phyloP scores from a whole-genome alignment of 2,888 invertebrate species.

The Caenorhabditis parvicauda region DNA sequence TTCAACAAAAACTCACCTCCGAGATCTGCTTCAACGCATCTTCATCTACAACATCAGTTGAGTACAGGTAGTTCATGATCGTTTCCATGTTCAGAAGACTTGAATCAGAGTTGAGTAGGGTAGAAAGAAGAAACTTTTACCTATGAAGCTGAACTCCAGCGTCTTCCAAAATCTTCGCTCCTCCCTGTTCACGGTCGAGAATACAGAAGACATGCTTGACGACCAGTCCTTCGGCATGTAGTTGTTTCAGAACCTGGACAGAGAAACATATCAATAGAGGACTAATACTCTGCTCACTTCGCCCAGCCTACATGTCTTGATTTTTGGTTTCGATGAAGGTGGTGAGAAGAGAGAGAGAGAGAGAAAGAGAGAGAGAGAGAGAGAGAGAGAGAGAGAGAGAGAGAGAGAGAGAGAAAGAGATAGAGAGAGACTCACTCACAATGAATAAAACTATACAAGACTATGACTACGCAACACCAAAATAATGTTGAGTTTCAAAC shows the following conservation, averaged over 20 bases:
- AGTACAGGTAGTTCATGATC: conserved; percentile 35
- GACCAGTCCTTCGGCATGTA: conserved; percentile 46
- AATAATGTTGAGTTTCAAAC: neutral
- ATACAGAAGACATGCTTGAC: conserved; percentile 78
- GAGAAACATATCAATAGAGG: neutral
- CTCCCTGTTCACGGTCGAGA: conserved; percentile 89
- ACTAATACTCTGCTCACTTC: no score
- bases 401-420: no score
- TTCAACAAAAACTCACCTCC: conserved; percentile 3
- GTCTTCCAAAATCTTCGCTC: conserved; percentile 73
- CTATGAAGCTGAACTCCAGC: conserved; percentile 64
- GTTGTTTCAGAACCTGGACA: conserved; percentile 26
- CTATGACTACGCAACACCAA: neutral
- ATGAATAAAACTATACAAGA: neutral
- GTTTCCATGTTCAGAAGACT: conserved; percentile 43
- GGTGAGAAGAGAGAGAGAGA: neutral
- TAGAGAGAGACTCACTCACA: no score
- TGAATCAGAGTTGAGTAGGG: neutral
- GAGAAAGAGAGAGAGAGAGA: neutral
- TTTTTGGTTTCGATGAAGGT: neutral
- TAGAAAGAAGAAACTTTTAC: conserved; percentile 42
- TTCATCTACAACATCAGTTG: conserved; percentile 19
- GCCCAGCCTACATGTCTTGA: no score
- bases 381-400: neutral
- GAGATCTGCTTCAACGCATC: conserved; percentile 23